Evolutionary conservation across 2,888 invertebrate species (phyloP).

Genomic region (Sinotaia quadrata): DNA sequence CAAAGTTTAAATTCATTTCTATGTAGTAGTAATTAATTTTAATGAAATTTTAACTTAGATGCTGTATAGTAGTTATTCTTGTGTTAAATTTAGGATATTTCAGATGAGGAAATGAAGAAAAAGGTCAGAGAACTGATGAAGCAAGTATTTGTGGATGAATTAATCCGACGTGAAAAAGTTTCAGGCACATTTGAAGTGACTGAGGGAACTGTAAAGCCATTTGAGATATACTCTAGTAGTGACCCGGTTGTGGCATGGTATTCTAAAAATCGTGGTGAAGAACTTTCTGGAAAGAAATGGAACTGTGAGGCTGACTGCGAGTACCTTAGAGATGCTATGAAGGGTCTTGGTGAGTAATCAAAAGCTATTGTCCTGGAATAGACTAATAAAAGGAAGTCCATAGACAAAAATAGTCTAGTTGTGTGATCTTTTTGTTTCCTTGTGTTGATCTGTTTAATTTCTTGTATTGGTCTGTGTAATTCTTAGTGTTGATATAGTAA

Average conservation of each 20-base stretch:
- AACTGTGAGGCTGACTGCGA: conserved; percentile 59
- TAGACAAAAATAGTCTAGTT: no score
- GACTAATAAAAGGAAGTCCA: no score
- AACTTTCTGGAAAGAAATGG: conserved; percentile 52
- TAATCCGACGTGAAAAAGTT: conserved; percentile 55
- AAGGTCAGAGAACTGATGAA: conserved; percentile 52
- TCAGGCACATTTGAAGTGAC: conserved; percentile 67
- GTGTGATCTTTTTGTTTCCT: background rate
- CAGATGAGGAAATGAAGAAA: conserved; percentile 32
- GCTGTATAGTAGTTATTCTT: background rate
- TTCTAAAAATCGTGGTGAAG: conserved; percentile 32
- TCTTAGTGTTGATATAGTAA: background rate
- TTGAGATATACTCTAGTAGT: conserved; percentile 47
- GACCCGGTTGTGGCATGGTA: conserved; percentile 58
- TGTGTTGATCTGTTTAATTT: background rate
- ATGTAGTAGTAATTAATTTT: no score
- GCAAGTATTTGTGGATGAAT: conserved; percentile 56
- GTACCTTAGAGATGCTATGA: conserved; percentile 63
- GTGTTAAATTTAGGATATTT: conserved; percentile 20
- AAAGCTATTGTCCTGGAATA: no score
- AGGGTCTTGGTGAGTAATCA: conserved; percentile 58
- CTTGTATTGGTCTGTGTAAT: background rate
- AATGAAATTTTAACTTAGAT: no score
- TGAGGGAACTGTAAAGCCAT: conserved; percentile 58
- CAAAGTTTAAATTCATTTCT: no score